phyloP scores from a whole-genome alignment of 2,113 vertebrate genomes.

The Pedetes capensis region DNA sequence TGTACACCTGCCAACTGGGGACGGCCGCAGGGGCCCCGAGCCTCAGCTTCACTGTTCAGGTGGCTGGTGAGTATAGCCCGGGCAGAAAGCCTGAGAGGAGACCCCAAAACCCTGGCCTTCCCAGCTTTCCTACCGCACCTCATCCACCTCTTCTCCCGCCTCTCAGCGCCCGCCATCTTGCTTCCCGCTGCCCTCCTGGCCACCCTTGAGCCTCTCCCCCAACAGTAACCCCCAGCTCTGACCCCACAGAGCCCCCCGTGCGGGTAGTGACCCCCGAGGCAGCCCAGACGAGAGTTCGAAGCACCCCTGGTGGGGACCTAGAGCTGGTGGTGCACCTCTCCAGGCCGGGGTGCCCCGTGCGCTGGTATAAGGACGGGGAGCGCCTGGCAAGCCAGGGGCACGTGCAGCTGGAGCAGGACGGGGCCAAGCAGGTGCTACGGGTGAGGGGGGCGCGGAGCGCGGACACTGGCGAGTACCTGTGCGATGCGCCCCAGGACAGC shows the following conservation, averaged over 20 bases:
- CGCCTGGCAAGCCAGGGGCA: constrained; percentile 87
- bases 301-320: constrained; percentile 77
- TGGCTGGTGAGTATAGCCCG: constrained; percentile 85
- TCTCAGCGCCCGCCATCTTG: not conserved
- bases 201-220: not conserved
- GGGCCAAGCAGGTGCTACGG: constrained; percentile 87
- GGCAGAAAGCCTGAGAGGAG: not conserved
- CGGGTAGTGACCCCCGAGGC: constrained; percentile 64
- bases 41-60: constrained; percentile 90
- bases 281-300: constrained; percentile 67
- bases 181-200: not conserved
- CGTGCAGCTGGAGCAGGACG: constrained; percentile 89
- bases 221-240: constrained; percentile 54
- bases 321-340: constrained; percentile 94
- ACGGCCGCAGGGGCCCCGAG: constrained; percentile 77
- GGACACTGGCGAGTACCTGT: constrained; percentile 93
- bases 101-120: not conserved
- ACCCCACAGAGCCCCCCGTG: constrained; percentile 62
- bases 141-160: not conserved
- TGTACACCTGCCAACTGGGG: constrained; percentile 88
- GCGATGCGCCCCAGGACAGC: constrained; percentile 89
- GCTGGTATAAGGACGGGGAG: constrained; percentile 94
- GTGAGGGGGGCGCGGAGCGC: constrained; percentile 84
- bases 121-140: not conserved
- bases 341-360: constrained; percentile 76